These are phyloP conservation scores for Dasysyrphus tricinctus DNA, from an alignment of 2,888 invertebrate genomes.

Conservation along the genomic window DNA sequence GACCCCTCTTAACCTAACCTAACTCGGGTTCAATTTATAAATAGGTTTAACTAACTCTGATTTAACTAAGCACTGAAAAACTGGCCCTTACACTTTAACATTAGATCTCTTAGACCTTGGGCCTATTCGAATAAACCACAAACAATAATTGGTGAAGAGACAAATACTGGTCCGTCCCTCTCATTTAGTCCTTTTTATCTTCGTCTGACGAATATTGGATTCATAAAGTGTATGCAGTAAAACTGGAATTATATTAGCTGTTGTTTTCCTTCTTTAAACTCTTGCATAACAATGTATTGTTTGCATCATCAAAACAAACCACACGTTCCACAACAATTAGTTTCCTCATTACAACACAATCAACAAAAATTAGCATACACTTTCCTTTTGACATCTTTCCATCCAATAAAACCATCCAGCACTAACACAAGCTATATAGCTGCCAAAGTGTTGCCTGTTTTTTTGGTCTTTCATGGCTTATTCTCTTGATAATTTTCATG, in stretches of 20 bases:
- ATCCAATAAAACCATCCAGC: conserved; percentile 5
- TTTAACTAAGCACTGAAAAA: no score
- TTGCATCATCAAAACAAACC: conserved; percentile 31
- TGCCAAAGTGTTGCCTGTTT: conserved; percentile 7
- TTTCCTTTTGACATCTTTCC: conserved; percentile 8
- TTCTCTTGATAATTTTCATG: conserved; percentile 81
- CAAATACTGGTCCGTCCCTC: no score
- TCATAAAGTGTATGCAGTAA: no score
- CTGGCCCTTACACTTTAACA: no score
- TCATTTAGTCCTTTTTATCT: no score
- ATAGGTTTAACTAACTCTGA: no score
- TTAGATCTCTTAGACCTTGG: no score
- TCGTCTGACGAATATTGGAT: no score
- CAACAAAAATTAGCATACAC: conserved; percentile 49
- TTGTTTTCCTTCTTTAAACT: background rate
- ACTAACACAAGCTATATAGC: background rate
- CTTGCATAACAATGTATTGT: background rate
- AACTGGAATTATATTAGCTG: background rate
- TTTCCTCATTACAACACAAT: conserved; percentile 45
- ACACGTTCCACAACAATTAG: conserved; percentile 58
- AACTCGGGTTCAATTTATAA: no score
- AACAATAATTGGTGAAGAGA: no score
- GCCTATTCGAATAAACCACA: no score
- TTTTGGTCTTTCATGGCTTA: conserved; percentile 20
- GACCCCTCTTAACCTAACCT: no score